Evolutionary conservation across 2,113 vertebrate genomes (phyloP).

Genomic region (Eurystomus gularis): DNA sequence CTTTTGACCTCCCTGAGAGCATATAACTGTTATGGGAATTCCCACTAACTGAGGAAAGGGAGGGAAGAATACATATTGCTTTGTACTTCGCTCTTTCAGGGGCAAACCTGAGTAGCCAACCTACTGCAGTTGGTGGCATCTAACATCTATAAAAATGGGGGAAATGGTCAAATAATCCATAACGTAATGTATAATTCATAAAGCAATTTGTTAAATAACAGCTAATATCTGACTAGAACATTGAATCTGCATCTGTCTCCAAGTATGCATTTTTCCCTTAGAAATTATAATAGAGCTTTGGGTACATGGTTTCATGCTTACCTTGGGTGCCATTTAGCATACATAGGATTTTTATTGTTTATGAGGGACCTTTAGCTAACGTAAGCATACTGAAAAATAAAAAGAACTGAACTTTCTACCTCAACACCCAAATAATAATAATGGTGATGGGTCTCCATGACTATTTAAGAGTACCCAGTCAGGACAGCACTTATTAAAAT

Average conservation of each 20-base stretch:
- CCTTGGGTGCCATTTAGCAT: neutral
- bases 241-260: neutral
- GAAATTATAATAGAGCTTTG: neutral
- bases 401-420: neutral
- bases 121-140: neutral
- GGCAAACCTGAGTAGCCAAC: neutral
- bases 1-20: neutral
- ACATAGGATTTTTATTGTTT: neutral
- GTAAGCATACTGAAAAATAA: neutral
- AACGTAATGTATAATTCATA: neutral
- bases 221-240: neutral
- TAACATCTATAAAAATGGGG: neutral
- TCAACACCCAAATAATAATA: neutral
- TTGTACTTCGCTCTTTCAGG: neutral
- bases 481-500: neutral
- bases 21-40: neutral
- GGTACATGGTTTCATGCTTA: neutral
- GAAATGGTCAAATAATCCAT: neutral
- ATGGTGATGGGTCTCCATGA: neutral
- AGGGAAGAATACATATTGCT: neutral
- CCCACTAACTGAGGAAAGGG: neutral
- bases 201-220: neutral
- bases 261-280: neutral
- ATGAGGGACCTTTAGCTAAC: neutral
- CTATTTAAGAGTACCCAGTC: neutral